These are phyloP conservation scores for Galbula dea DNA, from an alignment of 2,113 vertebrate species.

Conservation along the genomic window DNA sequence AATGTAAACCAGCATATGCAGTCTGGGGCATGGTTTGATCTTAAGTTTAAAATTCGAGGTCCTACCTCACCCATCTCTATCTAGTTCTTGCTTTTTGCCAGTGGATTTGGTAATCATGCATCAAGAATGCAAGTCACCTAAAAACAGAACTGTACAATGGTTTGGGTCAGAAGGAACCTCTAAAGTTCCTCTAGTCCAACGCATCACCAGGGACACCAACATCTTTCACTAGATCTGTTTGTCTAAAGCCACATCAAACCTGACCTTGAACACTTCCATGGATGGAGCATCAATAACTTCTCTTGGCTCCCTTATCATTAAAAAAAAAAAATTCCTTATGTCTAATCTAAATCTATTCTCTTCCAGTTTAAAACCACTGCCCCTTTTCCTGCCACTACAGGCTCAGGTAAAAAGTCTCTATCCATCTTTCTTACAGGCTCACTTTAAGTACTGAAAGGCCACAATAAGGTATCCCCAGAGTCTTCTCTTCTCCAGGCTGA, in stretches of 20 bases:
- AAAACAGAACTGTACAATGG: not conserved
- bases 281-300: not conserved
- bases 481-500: too few relatives aligned
- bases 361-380: not conserved
- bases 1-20: not conserved
- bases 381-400: not conserved
- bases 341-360: not conserved
- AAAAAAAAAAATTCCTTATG: not conserved
- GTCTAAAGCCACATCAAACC: not conserved
- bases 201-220: not conserved
- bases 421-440: not conserved
- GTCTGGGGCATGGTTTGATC: not conserved
- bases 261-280: not conserved
- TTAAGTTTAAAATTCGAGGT: not conserved
- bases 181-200: not conserved
- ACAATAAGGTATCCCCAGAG: too few relatives aligned
- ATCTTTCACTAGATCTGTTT: not conserved
- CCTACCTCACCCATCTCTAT: not conserved
- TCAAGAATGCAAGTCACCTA: not conserved
- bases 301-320: not conserved
- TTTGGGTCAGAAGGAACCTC: not conserved
- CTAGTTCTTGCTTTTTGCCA: not conserved
- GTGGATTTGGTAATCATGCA: not conserved
- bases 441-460: not conserved
- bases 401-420: not conserved